These are phyloP conservation scores for Papilio xuthus DNA, from an alignment of 1,140 invertebrate genomes.

Conservation along the genomic window DNA sequence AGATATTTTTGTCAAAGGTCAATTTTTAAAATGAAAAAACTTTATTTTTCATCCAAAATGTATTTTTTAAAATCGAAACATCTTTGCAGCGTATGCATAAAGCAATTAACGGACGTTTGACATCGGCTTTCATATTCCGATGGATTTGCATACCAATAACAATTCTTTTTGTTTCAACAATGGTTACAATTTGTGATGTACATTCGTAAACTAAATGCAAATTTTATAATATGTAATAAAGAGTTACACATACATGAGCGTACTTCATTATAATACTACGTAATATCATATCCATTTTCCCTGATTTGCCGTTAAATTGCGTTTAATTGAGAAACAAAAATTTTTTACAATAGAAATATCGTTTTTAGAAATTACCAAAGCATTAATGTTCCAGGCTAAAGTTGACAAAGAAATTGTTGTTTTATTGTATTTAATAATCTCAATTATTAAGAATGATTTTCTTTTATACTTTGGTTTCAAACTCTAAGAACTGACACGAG, in stretches of 20 bases:
- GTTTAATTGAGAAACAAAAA: not conserved
- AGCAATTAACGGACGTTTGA: constrained; percentile 1
- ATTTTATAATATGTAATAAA: not conserved
- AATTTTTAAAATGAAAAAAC: not conserved
- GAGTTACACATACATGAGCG: not conserved
- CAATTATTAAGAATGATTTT: not conserved
- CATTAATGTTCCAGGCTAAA: not conserved
- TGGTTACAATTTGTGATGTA: constrained; percentile 5
- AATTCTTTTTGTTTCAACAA: not conserved
- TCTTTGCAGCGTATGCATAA: not conserved
- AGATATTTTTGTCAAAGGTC: not conserved
- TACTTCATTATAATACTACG: no score
- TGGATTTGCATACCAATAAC: constrained; percentile 9
- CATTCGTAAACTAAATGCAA: not conserved
- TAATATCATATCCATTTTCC: not conserved
- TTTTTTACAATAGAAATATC: not conserved
- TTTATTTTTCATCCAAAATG: not conserved
- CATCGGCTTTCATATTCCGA: constrained; percentile 11
- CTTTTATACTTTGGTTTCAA: not conserved
- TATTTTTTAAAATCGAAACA: not conserved
- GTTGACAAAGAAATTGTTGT: not conserved
- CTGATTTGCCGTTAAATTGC: not conserved
- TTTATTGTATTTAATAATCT: not conserved
- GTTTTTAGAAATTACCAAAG: not conserved
- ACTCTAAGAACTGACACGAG: not conserved